Evolutionary conservation across 2,888 invertebrate genomes (phyloP), one percentile per base, ranked within the genome.

Genomic region (Sinopyrophorus schimmeli): DNA sequence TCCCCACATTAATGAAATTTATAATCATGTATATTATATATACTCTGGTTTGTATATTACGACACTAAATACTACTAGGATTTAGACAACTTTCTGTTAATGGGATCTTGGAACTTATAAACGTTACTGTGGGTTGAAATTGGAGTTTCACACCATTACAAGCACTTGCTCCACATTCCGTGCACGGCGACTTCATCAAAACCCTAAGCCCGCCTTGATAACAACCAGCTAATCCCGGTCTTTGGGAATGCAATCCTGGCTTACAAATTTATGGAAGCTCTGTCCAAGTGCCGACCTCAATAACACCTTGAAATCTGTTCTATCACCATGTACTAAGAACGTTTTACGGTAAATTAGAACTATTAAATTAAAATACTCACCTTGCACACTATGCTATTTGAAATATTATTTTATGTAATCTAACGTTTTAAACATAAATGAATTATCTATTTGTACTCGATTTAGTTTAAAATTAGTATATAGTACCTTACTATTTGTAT

Each of bases 181-280:
- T 53, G 65, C 68, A 68, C 66, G 67, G 62, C 64, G 64, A 66
- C 68, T 67, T 68, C 67, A 68, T 68, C 68, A 67, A 66, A 68
- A 66, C 62, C 64, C 64, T 66, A 67, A 68, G 65, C 67, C 63
- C 63, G 59, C 61, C 59, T 66, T 67, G 67, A 69, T 69, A 69
- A 67, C 68, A 66, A 60, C 60, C 64, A 58, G 65, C 67, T 69
- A 69, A 69, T 69, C 69, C 67, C 59, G 60, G 63, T 60, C 62
- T 60, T 57, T 55, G 65, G 62, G 64, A 66, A 67, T 67, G 67
- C 67, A 68, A 68, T 68, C 65, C 66, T 60, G 58, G 61, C 60
- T 57, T 61, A 57, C 63, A 62, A 67, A 68, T 68, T 68, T 68
- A 68, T 64, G 55, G 62, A 49, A 53, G 58, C 54, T 57, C 62